Percentiles rank a stretch among this genome's conserved stretches.
These are phyloP conservation scores for Microchirus variegatus DNA, from an alignment of 2,797 vertebrate species.

Conservation along the genomic window DNA sequence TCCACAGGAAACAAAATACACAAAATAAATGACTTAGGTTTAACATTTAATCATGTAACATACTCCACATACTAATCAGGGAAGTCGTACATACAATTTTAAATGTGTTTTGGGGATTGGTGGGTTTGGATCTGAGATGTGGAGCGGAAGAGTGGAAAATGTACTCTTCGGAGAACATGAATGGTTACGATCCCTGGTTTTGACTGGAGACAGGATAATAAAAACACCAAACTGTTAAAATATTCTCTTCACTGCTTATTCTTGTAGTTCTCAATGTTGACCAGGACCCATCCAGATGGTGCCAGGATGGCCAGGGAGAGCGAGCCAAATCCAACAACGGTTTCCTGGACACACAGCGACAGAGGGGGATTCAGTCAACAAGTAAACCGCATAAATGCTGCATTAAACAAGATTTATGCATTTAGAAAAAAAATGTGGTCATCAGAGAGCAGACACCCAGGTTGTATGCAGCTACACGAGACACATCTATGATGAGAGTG, in stretches of 20 bases:
- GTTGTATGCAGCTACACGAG: too few species aligned
- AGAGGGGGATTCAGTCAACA: neutral
- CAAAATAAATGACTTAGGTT: constrained; percentile 12
- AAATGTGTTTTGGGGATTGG: constrained; percentile 2
- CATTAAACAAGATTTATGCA: too few species aligned
- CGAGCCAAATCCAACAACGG: constrained; percentile 45
- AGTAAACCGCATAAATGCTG: too few species aligned
- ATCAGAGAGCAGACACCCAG: too few species aligned
- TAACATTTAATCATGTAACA: constrained; percentile 49
- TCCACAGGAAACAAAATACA: neutral
- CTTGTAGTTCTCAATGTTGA: constrained; percentile 85
- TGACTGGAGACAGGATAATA: constrained; percentile 16
- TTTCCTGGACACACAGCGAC: constrained; percentile 47
- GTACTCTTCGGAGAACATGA: constrained; percentile 7
- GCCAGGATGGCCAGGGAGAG: constrained; percentile 73
- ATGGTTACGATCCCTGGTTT: constrained; percentile 24
- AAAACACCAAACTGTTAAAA: constrained; percentile 11
- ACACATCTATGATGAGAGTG: too few species aligned
- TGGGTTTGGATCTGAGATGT: constrained; percentile 4
- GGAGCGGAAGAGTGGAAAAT: constrained; percentile 18
- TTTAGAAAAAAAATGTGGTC: too few species aligned
- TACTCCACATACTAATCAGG: constrained; percentile 9
- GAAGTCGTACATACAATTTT: constrained; percentile 11
- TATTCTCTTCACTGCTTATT: constrained; percentile 68
- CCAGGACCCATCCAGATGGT: constrained; percentile 84